These are phyloP conservation scores for western clawed frog (Xenopus tropicalis) DNA, from an alignment of 2,113 vertebrate species.

Conservation along the genomic window UCB_Xtro_10.0 CM004443.2:128690001-128690500, in stretches of 20 bases:
- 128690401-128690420: conserved; percentile 96
- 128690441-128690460: conserved; percentile 97
- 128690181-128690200: too few relatives aligned
- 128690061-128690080: too few relatives aligned
- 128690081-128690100: too few relatives aligned
- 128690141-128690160: too few relatives aligned
- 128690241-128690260: conserved; percentile 56
- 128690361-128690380: conserved; percentile 92
- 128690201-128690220: not conserved
- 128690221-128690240: conserved; percentile 26
- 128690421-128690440: conserved; percentile 93
- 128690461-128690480: conserved; percentile 96
- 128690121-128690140: too few relatives aligned
- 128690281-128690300: conserved; percentile 44
- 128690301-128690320: conserved; percentile 55
- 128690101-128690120: too few relatives aligned
- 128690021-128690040: too few relatives aligned
- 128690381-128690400: conserved; percentile 90
- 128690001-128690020: too few relatives aligned
- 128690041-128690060: too few relatives aligned
- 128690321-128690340: conserved; percentile 70
- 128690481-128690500: conserved; percentile 95
- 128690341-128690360: conserved; percentile 84
- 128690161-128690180: too few relatives aligned
- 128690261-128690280: conserved; percentile 53